Evolutionary conservation across 1,140 invertebrate species (phyloP), one percentile per base, ranked within the genome.

Genomic region (Harpegnathos saltator): DNA sequence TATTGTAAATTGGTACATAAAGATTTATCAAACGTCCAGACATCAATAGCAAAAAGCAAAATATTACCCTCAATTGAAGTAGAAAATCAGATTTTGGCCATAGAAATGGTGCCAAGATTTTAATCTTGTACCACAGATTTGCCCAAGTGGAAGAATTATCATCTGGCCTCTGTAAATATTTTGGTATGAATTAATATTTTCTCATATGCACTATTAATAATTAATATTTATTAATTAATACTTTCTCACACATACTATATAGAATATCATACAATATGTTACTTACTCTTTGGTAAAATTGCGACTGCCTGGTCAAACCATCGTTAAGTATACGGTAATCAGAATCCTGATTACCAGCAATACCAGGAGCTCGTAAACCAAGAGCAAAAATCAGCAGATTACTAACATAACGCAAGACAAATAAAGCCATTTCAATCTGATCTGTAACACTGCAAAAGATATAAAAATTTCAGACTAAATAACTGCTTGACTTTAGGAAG

Each of bases 1-100:
- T 98, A 93, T 97, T 98, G 94, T 98, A 99, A 90, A 99, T 97
- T 54, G 98, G 99, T 44, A 99, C 97, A 94, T 97, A 98, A 17
- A 99, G 94, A 95, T 99, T 99, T 68, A 98, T 97, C n/a, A 97
- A 96, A 90, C 99, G 95, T 24, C 98, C 99, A 33, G 94, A 95
- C 15, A 96, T 91, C 14, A 99, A 95, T 15, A 98, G 93, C 0
- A 96, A 15, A 38, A 99, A 95, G 93, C 98, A 99, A 77, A 98
- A 92, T 4, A 99, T 63, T 0, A 99, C 98, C 74, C 97, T 95
- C 0, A 98, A 85, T 93, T 99, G 98, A 7, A 99, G 95, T 0
- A 95, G 90, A 3, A 95, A 65, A 92, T 96, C 96, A 83, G 97
- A 98, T 85, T 96, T 97, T 0, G 99, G 99, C 99, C 99, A 99